Base-by-base conservation (phyloP, 2,797 vertebrate genomes). In the Coluber constrictor region DNA sequence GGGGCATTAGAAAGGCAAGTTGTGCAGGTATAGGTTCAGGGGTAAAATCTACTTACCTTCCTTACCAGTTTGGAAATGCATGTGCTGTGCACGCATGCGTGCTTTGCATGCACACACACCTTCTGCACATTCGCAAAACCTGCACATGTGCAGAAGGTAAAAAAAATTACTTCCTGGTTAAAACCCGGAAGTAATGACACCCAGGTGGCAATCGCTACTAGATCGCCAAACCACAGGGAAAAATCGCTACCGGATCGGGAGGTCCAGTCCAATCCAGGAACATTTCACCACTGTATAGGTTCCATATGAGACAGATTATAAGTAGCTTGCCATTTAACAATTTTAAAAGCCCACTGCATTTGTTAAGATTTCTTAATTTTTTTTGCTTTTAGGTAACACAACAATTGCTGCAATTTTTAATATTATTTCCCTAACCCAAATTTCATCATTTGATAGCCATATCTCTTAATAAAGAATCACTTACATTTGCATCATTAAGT, bases 51-150 rank as follows among this genome's bases (percentile, higher is more conserved):
- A 47, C 47, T 51, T 51, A 51, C 47, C 47, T 51, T 51, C 1
- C 47, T 51, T 51, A 51, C 47, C 47, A 0, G 47, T 51, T 51
- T 6, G 7, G 47, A 51, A 51, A 6, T 51, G 7, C 47, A 51
- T 51, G 47, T 1, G 1, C 7, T 6, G 7, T 6, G 7, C 1
- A 6, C 47, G 47, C 47, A 51, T 51, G 47, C 6, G 1, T 6
- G 47, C 47, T 51, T 51, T 51, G 47, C 7, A 51, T 6, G 1
- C 47, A 51, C 47, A 51, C 6, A 51, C 47, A 51, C 47, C 47
- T 51, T 51, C 47, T 51, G 47, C 47, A 51, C 47, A 51, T 51
- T 1, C 1, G 47, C 47, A 51, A 51, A 51, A 51, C 47, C 47
- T 7, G 47, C 47, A 51, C 47, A 51, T 51, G 47, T 1, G 47